Conservation (phyloP, 1,140 invertebrate species). For the Stratiolaelaps scimitus region DNA sequence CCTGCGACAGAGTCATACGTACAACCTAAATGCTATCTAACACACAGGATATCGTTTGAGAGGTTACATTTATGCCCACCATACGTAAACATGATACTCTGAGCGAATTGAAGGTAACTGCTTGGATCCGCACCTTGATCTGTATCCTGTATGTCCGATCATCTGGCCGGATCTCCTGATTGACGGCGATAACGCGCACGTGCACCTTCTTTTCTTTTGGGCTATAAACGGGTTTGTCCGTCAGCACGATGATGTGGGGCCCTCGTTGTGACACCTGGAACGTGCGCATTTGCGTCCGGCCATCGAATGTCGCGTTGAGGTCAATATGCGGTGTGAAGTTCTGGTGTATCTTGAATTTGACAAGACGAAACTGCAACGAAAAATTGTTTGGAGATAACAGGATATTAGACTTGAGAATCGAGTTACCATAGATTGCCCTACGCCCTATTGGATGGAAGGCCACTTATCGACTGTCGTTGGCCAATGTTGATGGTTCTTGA, state of each 20-base stretch:
- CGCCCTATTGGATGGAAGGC: too few species aligned
- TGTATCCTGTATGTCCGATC: constrained; percentile 31
- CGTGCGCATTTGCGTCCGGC: not conserved
- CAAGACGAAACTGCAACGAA: not conserved
- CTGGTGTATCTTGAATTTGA: constrained; percentile 5
- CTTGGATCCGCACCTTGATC: constrained; percentile 35
- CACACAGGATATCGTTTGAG: too few species aligned
- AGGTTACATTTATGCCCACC: too few species aligned
- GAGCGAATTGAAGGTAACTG: too few species aligned
- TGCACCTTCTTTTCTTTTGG: constrained; percentile 32
- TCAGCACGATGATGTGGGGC: constrained; percentile 33
- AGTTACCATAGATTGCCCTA: too few species aligned
- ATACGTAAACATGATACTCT: too few species aligned
- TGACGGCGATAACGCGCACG: constrained; percentile 32
- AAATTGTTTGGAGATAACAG: too few species aligned
- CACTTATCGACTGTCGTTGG: too few species aligned
- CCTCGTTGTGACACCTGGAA: not conserved
- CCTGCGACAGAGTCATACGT: too few species aligned
- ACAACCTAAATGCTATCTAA: too few species aligned
- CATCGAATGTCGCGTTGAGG: not conserved
- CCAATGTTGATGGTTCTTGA: too few species aligned
- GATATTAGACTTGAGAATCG: too few species aligned
- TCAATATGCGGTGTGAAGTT: constrained; percentile 16
- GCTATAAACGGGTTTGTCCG: constrained; percentile 36
- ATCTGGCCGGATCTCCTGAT: constrained; percentile 32